Conservation (phyloP, 2,113 vertebrate species). For the Mugil cephalus region DNA sequence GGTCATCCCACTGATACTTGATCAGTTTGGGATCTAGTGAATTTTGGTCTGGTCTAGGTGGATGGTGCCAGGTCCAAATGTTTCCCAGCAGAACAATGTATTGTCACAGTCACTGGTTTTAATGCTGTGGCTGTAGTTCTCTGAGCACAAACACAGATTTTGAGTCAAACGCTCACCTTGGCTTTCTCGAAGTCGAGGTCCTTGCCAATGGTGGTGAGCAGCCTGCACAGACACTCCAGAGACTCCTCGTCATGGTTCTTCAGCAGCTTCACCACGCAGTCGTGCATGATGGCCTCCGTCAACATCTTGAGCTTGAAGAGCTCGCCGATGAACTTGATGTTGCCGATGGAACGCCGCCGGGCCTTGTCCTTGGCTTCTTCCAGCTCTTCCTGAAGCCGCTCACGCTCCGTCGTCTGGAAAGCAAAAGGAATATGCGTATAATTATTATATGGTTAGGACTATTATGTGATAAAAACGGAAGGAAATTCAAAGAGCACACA, state of each 20-base stretch:
- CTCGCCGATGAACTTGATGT: constrained; percentile 98
- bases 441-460: not conserved
- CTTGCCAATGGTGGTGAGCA: constrained; percentile 97
- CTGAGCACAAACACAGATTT: not conserved
- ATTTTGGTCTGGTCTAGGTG: too few species aligned
- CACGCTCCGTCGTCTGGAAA: constrained; percentile 89
- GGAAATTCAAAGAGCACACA: constrained; percentile 66
- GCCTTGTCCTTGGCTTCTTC: constrained; percentile 97
- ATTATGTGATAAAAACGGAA: not conserved
- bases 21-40: too few species aligned
- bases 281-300: constrained; percentile 98
- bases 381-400: constrained; percentile 92
- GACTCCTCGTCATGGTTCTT: constrained; percentile 98
- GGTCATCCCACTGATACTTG: too few species aligned
- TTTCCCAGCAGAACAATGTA: too few species aligned
- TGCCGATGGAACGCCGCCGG: constrained; percentile 94
- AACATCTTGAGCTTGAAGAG: constrained; percentile 99
- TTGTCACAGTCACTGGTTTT: too few species aligned
- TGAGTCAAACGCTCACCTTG: constrained; percentile 85
- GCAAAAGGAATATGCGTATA: too few species aligned
- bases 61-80: too few species aligned
- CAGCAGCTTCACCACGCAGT: constrained; percentile 97
- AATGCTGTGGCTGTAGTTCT: too few species aligned
- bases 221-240: constrained; percentile 94
- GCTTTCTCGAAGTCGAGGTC: constrained; percentile 99